Evolutionary conservation across 2,888 invertebrate species (phyloP).

Genomic region (Tachina grossa): DNA sequence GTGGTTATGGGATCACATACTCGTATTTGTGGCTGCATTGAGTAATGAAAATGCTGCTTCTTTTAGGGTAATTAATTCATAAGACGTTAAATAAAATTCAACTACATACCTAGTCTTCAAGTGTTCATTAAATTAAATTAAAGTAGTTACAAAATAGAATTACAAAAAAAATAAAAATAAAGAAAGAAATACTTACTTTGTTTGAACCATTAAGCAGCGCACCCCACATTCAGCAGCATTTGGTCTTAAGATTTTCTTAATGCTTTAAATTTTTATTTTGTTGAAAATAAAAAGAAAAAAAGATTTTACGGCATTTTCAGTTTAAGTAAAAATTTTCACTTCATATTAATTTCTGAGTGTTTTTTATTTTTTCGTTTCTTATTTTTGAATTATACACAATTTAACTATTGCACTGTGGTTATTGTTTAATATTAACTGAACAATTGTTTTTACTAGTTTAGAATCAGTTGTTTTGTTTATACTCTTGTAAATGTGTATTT

Average conservation of each 20-base stretch:
- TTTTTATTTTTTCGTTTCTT: neutral
- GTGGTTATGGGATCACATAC: too few species aligned
- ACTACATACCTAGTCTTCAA: neutral
- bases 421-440: constrained; percentile 4
- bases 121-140: constrained; percentile 10
- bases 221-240: constrained; percentile 28
- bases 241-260: constrained; percentile 22
- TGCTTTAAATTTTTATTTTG: neutral
- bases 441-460: constrained; percentile 40
- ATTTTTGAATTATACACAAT: constrained; percentile 33
- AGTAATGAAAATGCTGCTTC: too few species aligned
- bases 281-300: neutral
- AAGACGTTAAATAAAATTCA: neutral
- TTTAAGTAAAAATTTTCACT: constrained; percentile 58
- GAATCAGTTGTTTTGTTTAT: constrained; percentile 42
- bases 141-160: neutral
- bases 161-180: neutral
- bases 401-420: constrained; percentile 36
- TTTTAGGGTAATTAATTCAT: neutral
- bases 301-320: constrained; percentile 22
- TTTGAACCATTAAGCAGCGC: constrained; percentile 25
- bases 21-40: too few species aligned
- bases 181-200: constrained; percentile 47
- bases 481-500: neutral
- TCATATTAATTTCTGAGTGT: constrained; percentile 63